Conservation (phyloP, 2,888 invertebrate genomes). For the Plusia festucae region DNA sequence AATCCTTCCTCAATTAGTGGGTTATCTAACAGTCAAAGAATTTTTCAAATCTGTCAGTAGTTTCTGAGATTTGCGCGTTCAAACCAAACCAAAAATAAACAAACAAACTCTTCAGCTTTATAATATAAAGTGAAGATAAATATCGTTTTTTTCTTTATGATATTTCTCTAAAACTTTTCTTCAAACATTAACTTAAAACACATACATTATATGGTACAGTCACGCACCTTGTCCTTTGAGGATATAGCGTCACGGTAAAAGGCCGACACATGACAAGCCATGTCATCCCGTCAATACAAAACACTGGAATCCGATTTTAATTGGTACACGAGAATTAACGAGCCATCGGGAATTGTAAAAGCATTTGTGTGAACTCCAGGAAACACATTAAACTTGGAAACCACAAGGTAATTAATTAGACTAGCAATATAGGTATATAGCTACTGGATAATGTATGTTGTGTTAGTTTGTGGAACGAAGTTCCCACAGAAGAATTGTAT, state of each 20-base stretch:
- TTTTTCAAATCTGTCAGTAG: too few relatives aligned
- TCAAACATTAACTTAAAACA: too few relatives aligned
- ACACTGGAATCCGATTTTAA: conserved; percentile 42
- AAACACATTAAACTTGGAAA: conserved; percentile 32
- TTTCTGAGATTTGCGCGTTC: too few relatives aligned
- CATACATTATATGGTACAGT: too few relatives aligned
- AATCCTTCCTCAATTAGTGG: too few relatives aligned
- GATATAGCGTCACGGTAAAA: background rate
- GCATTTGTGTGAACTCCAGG: conserved; percentile 32
- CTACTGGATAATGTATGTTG: background rate
- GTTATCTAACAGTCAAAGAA: too few relatives aligned
- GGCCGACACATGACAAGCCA: background rate
- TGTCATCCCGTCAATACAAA: conserved; percentile 24
- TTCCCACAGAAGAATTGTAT: too few relatives aligned
- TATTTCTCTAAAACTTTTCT: too few relatives aligned
- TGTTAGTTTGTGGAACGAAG: background rate
- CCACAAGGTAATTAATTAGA: conserved; percentile 44
- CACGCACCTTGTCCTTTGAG: background rate
- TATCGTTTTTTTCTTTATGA: too few relatives aligned
- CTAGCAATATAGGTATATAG: conserved; percentile 5
- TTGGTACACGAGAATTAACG: conserved; percentile 44
- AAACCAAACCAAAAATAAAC: too few relatives aligned
- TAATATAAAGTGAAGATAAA: too few relatives aligned
- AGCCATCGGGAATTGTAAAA: conserved; percentile 42
- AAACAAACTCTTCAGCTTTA: too few relatives aligned